These are phyloP conservation scores for Meloe dianella DNA, from an alignment of 2,888 invertebrate genomes.

Conservation along the genomic window DNA sequence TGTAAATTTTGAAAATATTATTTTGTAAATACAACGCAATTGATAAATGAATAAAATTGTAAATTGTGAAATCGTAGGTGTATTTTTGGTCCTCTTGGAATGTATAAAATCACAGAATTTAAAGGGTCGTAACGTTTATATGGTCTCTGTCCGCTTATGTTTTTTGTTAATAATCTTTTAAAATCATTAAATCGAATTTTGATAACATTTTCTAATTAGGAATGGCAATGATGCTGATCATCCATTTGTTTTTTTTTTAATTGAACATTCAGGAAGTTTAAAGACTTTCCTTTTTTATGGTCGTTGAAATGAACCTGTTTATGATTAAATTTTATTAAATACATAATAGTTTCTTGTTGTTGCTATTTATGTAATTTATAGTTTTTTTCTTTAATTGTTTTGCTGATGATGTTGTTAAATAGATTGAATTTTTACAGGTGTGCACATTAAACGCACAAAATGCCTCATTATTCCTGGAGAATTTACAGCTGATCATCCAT, in stretches of 20 bases:
- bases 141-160: no score
- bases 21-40: background rate
- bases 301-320: background rate
- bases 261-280: background rate
- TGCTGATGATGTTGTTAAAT: background rate
- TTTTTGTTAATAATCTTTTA: no score
- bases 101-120: no score
- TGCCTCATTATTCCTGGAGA: constrained; percentile 24
- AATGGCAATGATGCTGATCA: background rate
- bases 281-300: background rate
- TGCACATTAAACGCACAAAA: constrained; percentile 31
- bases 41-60: background rate
- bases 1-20: background rate
- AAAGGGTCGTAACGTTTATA: no score
- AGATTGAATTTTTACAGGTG: constrained; percentile 32
- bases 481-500: constrained; percentile 48
- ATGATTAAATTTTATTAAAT: no score
- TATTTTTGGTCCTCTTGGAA: no score
- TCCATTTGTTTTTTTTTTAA: background rate
- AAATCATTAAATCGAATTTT: background rate
- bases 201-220: background rate
- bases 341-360: no score
- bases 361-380: background rate
- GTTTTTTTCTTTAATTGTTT: background rate
- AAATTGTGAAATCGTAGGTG: no score